Base-by-base conservation (phyloP, 92 coral and sea anemone species). In the Pocillopora grandis region DNA sequence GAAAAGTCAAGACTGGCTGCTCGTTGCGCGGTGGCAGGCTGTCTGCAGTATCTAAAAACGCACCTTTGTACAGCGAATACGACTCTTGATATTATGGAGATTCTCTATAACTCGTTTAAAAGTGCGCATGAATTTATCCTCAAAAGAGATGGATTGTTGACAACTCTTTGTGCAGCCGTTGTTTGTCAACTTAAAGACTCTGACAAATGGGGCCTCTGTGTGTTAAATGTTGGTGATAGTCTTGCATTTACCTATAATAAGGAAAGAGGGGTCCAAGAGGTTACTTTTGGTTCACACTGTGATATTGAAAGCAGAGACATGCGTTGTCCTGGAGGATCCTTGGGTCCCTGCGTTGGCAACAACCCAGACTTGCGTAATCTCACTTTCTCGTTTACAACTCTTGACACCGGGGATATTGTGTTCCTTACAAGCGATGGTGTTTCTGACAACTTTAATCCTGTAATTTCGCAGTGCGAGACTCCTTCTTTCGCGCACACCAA, bases 401-500 rank as follows among this genome's bases (percentile, higher is more conserved):
- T 97, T 9, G 91, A 94, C 15, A 71, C 90, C 5, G 99, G 99
- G 18, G 98, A 94, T 76, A 89, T 97, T 58, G 99, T 97, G 17
- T 97, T 97, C 66, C 90, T 97, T 19, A 92, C 98, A 20, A 97
- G 98, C 77, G 99, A 97, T 81, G 99, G 99, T 11, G 95, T 97
- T 31, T 92, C 99, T 1, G 99, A 97, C 73, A 97, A 97, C 77
- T 97, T 97, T 85, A 95, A 94, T 87, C 99, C 99, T 10, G 91
- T 91, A 5, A 93, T 97, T 35, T 86, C 95, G 12, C 89, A 92
- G 12, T 94, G 98, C 78, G 70, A 72, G 69, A 68, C 52, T 57
- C 87, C 78, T 12, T 56, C 10, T 17, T 9, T 85, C 8, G 88
- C 78, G 71, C 74, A 78, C 1, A 62, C 95, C 59, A 58, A 62